Base-by-base conservation (phyloP, 1,140 invertebrate species). In the Pectinophora gossypiella region DNA sequence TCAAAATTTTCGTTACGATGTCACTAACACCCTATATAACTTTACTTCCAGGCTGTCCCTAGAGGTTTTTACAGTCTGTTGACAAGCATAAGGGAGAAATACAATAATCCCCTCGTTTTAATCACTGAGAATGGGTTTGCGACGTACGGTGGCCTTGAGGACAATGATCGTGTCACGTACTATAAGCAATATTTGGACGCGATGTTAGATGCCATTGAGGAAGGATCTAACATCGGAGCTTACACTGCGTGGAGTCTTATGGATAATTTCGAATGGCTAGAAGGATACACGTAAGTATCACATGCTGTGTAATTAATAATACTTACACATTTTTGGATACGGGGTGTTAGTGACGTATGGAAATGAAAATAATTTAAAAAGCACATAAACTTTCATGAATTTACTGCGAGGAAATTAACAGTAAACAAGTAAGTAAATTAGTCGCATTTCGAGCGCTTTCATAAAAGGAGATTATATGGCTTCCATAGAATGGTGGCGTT, bases 231-330 rank as follows among this genome's bases (percentile, higher is more conserved):
- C 63, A 81, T 96, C 0, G 88, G 81, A 20, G 92, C 89, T 0
- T 95, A 94, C 57, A 90, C 90, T 21, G 88, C 88, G 16, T 94
- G 93, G 93, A 92, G 91, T 48, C 64, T 95, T 18, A 89, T 94
- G 84, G 94, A 95, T 59, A 93, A 92, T 61, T 94, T 93, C 62
- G 93, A 94, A 76, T 94, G 93, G 92, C 79, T 87, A 36, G 80
- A 76, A 13, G 91, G 90, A 42, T 91, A 89, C 61, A 85, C 75
- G 88, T 90, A 68, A 81, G 81, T 27, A 38, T 43, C 19, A 19
- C 19, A 15, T 38, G 4, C 4, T 7, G 4, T 38, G 13, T 38
- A 38, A 5, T 15, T 38, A 5, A 4, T 38, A 38, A n/a, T 38
- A 10, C 13, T 19, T 44, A 44, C 3, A n/a, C 12, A 6, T 27